These are phyloP conservation scores for Lysandra bellargus DNA, from an alignment of 2,888 invertebrate species.

Conservation along the genomic window DNA sequence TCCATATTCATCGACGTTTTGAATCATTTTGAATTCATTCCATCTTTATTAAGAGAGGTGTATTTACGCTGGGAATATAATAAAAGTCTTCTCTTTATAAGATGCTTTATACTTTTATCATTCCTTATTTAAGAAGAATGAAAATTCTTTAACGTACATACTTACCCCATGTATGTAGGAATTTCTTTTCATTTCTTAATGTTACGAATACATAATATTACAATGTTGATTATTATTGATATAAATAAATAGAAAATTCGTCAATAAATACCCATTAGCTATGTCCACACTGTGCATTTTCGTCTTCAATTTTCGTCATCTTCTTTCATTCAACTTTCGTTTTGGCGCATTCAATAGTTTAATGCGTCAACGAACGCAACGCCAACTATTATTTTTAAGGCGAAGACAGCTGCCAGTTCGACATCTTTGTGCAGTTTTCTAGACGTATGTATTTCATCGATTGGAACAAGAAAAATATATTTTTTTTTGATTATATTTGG, in stretches of 20 bases:
- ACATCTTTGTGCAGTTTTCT: too few species aligned
- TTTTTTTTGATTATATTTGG: too few species aligned
- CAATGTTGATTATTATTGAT: background rate
- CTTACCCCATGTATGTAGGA: background rate
- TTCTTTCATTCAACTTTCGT: too few species aligned
- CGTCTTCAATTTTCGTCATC: too few species aligned
- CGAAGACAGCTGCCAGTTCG: too few species aligned
- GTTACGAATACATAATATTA: background rate
- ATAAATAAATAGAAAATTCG: background rate
- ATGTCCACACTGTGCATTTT: too few species aligned
- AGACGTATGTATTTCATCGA: too few species aligned
- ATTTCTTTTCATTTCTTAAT: background rate
- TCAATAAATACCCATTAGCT: background rate
- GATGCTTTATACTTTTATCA: constrained; percentile 5
- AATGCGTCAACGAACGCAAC: too few species aligned
- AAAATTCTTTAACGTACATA: too few species aligned
- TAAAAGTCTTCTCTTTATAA: background rate
- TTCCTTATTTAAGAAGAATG: background rate
- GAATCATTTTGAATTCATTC: constrained; percentile 29
- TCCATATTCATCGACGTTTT: constrained; percentile 30
- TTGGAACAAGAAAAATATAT: too few species aligned
- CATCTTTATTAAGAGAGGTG: constrained; percentile 8
- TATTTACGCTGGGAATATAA: constrained; percentile 12
- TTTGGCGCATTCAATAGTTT: too few species aligned
- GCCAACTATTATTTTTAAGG: too few species aligned